Conservation (phyloP, 2,113 vertebrate genomes). For the Chlorocebus sabaeus region DNA sequence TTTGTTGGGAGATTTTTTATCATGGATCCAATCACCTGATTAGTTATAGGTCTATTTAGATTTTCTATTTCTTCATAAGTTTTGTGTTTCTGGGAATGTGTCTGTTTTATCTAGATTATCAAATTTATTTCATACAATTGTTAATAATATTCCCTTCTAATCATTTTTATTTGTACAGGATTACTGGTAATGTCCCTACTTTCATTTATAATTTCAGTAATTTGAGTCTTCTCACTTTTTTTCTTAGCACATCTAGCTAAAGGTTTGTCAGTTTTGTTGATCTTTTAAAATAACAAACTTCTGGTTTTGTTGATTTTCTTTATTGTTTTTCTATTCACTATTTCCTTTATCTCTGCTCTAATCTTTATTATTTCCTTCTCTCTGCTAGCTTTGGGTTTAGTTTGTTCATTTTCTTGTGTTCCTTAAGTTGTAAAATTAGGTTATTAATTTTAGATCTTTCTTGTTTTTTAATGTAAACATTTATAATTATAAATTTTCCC, state of each 20-base stretch:
- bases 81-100: not conserved
- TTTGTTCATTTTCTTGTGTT: not conserved
- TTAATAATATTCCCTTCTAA: not conserved
- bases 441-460: not conserved
- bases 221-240: not conserved
- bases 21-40: not conserved
- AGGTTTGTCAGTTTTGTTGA: not conserved
- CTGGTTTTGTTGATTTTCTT: not conserved
- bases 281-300: not conserved
- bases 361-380: not conserved
- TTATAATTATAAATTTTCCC: not conserved
- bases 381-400: not conserved
- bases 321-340: not conserved
- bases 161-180: not conserved
- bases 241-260: not conserved
- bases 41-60: not conserved
- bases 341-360: not conserved
- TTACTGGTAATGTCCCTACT: not conserved
- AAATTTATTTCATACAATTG: not conserved
- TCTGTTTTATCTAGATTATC: not conserved
- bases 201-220: not conserved
- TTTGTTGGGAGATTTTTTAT: not conserved
- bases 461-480: not conserved
- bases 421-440: not conserved
- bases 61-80: not conserved